phyloP scores from a whole-genome alignment of 1,140 invertebrate species.

The Probaryconus sp. region DNA sequence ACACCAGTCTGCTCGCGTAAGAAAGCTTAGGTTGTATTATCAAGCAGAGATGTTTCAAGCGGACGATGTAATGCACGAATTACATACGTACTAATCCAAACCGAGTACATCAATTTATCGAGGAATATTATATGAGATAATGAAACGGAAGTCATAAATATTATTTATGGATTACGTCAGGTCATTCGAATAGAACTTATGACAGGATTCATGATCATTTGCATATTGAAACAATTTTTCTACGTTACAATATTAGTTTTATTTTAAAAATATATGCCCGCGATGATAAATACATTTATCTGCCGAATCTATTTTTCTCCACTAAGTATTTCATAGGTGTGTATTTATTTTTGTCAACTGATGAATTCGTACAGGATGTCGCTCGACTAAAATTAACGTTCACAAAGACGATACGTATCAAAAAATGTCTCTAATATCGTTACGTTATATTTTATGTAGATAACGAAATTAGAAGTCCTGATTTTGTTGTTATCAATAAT shows the following conservation, averaged over 20 bases:
- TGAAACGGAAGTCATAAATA: conserved; percentile 45
- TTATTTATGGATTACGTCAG: conserved; percentile 41
- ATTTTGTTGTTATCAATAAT: no score
- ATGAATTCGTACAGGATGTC: no score
- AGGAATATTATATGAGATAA: conserved; percentile 44
- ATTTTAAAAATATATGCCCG: conserved; percentile 18
- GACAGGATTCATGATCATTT: conserved; percentile 34
- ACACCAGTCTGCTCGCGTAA: conserved; percentile 71
- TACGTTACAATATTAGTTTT: conserved; percentile 2
- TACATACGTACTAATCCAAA: conserved; percentile 18
- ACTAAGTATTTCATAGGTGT: no score
- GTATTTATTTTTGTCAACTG: no score
- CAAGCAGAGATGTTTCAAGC: conserved; percentile 68
- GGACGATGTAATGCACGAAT: conserved; percentile 60
- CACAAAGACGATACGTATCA: no score
- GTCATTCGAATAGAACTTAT: conserved; percentile 27
- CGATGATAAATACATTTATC: conserved; percentile 10
- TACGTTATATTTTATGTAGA: no score
- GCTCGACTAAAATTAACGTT: no score
- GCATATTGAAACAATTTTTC: conserved; percentile 32
- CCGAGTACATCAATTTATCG: conserved; percentile 28
- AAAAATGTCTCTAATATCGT: no score
- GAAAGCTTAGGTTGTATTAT: conserved; percentile 75
- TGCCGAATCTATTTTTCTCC: no score
- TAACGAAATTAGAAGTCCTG: no score